Percentiles rank a stretch among this genome's conserved stretches.
phyloP scores from a whole-genome alignment of 1,140 invertebrate species.

The Musca domestica region DNA sequence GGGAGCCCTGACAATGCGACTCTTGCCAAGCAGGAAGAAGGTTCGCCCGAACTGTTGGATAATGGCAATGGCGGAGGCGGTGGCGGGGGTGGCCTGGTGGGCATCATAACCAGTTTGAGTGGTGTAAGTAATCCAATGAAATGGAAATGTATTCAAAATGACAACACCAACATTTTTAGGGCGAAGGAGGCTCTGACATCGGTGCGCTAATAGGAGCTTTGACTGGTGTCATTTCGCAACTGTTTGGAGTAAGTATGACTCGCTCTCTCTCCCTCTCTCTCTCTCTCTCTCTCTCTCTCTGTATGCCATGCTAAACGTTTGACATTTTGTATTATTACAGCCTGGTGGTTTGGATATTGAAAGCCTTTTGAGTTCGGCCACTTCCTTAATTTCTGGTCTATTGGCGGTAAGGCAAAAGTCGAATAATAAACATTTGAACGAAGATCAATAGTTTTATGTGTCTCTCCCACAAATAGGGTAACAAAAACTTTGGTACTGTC shows the following conservation, averaged over 20 bases:
- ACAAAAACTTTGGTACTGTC: slow-evolving; percentile 56
- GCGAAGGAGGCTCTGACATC: slow-evolving; percentile 52
- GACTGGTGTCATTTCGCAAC: slow-evolving; percentile 53
- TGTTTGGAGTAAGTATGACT: slow-evolving; percentile 53
- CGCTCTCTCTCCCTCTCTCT: too few species aligned
- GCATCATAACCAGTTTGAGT: slow-evolving; percentile 54
- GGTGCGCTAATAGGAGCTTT: slow-evolving; percentile 52
- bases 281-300: too few species aligned
- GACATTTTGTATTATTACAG: slow-evolving; percentile 30
- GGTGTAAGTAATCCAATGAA: slow-evolving; percentile 49
- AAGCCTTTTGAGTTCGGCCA: slow-evolving; percentile 46
- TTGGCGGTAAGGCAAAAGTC: slow-evolving; percentile 37
- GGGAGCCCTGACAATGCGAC: slow-evolving; percentile 3
- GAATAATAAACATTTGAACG: not conserved
- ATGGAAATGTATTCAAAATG: not conserved
- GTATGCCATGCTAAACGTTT: not conserved
- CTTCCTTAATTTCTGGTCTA: slow-evolving; percentile 49
- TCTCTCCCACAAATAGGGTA: slow-evolving; percentile 41
- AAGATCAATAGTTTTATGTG: slow-evolving; percentile 7
- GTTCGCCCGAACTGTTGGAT: slow-evolving; percentile 18
- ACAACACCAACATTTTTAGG: slow-evolving; percentile 30
- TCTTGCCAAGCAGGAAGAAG: slow-evolving; percentile 31
- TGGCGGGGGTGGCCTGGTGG: slow-evolving; percentile 52
- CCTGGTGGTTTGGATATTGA: slow-evolving; percentile 53
- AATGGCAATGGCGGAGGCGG: slow-evolving; percentile 6